Percentiles rank a stretch among this genome's conserved stretches.
Evolutionary conservation across 2,888 invertebrate genomes (phyloP).

Genomic region (Allolobophora icterica): DNA sequence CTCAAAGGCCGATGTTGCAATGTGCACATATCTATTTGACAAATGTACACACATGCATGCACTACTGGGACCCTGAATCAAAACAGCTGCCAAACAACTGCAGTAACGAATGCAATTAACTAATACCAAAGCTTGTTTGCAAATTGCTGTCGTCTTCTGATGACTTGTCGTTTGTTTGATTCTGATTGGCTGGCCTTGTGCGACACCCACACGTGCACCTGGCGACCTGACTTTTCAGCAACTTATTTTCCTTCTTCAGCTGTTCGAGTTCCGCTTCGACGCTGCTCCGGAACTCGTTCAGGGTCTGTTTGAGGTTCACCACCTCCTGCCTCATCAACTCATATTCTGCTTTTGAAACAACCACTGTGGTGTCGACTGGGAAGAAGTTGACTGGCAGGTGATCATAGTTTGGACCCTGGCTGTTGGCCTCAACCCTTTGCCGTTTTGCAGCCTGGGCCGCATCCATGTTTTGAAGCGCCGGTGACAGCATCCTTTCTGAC

Average conservation of each 20-base stretch:
- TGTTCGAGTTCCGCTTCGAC: conserved; percentile 40
- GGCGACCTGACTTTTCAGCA: conserved; percentile 40
- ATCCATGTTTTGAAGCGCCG: conserved; percentile 41
- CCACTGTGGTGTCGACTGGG: conserved; percentile 39
- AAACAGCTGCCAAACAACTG: neutral
- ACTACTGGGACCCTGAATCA: neutral
- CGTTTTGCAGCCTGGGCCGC: conserved; percentile 30
- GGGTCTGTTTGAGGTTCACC: conserved; percentile 37
- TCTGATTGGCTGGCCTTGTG: conserved; percentile 22
- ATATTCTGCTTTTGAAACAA: conserved; percentile 43
- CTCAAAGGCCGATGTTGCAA: no score
- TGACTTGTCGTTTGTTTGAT: conserved; percentile 38
- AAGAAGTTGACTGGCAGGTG: conserved; percentile 41
- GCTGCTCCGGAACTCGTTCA: conserved; percentile 40
- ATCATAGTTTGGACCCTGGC: conserved; percentile 38
- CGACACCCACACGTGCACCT: conserved; percentile 38
- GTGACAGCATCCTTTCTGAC: conserved; percentile 42
- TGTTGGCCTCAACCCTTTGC: conserved; percentile 30
- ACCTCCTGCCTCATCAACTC: conserved; percentile 42
- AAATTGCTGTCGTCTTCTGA: conserved; percentile 43
- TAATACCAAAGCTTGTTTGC: conserved; percentile 41
- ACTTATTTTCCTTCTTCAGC: conserved; percentile 42
- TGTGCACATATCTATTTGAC: no score
- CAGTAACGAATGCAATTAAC: neutral
- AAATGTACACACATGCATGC: neutral